These are phyloP conservation scores for Garrulus glandarius DNA, from an alignment of 2,797 vertebrate species.

Conservation along the genomic window DNA sequence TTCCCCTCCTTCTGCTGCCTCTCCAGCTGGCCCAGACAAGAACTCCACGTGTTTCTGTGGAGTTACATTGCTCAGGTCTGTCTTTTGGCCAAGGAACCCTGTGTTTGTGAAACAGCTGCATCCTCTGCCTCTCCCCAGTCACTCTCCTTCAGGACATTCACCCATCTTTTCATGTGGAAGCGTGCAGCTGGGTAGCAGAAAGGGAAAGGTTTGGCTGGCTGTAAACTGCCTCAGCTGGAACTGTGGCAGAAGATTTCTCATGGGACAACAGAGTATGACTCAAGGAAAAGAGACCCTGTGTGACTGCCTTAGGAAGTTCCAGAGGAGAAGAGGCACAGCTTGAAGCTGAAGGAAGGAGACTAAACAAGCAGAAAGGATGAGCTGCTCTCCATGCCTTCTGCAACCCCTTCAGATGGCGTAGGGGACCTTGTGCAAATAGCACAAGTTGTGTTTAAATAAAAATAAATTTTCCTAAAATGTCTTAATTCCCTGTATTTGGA, in stretches of 20 bases:
- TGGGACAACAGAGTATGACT: accelerated
- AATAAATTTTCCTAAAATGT: background rate
- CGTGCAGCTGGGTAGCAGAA: background rate
- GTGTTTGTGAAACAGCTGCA: background rate
- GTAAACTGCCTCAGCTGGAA: background rate
- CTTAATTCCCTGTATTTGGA: background rate
- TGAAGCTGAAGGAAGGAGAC: background rate
- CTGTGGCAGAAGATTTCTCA: background rate
- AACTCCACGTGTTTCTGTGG: accelerated
- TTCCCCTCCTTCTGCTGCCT: background rate
- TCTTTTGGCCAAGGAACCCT: background rate
- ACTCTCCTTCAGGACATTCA: accelerated
- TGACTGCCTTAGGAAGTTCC: background rate
- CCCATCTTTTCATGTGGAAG: background rate
- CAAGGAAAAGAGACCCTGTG: background rate
- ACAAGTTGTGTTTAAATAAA: background rate
- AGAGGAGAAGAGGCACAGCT: background rate
- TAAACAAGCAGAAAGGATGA: background rate
- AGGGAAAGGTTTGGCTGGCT: background rate
- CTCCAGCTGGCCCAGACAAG: background rate
- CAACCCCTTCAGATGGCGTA: background rate
- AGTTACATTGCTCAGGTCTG: background rate
- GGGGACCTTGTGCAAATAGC: background rate
- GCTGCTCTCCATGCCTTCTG: background rate
- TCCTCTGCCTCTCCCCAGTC: background rate